These are phyloP conservation scores for Cantharis flavilabris DNA, from an alignment of 2,888 invertebrate species.

Conservation along the genomic window DNA sequence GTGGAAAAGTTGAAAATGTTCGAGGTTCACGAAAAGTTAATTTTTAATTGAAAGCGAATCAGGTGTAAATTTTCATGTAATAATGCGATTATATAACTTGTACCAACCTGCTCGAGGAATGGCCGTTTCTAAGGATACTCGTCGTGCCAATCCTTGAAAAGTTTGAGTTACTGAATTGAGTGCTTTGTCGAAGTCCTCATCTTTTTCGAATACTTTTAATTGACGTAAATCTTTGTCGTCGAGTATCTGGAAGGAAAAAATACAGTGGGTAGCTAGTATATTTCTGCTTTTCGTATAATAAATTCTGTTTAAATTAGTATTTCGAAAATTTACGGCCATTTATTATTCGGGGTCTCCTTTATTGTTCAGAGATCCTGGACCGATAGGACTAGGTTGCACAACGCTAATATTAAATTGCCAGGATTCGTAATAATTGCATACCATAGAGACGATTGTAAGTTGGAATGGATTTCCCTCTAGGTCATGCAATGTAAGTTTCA, in stretches of 20 bases:
- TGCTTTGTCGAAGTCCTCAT: slow-evolving; percentile 64
- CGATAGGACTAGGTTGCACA: slow-evolving; percentile 17
- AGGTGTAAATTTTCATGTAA: neutral
- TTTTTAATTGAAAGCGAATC: neutral
- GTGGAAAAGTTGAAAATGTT: neutral
- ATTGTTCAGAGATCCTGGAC: slow-evolving; percentile 9
- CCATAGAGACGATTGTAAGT: neutral
- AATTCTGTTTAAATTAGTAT: slow-evolving; percentile 9
- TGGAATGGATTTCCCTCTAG: neutral
- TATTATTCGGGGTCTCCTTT: slow-evolving; percentile 14
- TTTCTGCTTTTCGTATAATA: neutral
- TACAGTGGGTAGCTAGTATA: neutral
- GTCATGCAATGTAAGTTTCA: neutral
- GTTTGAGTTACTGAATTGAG: slow-evolving; percentile 63
- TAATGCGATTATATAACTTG: neutral
- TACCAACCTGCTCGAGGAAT: slow-evolving; percentile 68
- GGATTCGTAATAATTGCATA: slow-evolving; percentile 11
- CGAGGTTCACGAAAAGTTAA: neutral
- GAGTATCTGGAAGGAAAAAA: slow-evolving; percentile 41
- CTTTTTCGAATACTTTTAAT: slow-evolving; percentile 53
- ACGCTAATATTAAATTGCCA: slow-evolving; percentile 17
- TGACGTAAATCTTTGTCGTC: slow-evolving; percentile 44
- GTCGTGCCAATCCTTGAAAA: slow-evolving; percentile 64
- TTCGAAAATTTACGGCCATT: slow-evolving; percentile 10
- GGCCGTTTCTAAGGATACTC: slow-evolving; percentile 63